Base-by-base conservation (phyloP, 2,113 vertebrate genomes). In the Gila orcuttii region DNA sequence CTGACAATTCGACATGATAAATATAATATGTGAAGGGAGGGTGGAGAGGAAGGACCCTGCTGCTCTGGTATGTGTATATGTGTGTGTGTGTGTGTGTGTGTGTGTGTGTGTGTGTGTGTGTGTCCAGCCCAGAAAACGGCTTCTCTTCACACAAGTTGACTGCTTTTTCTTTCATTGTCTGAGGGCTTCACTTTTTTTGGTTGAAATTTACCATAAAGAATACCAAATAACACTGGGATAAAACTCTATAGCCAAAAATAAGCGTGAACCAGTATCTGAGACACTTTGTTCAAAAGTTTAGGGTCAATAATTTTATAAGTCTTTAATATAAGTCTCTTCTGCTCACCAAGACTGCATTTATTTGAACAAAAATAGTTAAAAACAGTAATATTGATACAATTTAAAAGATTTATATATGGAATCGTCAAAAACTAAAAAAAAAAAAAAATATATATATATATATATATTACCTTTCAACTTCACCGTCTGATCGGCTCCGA, bases 391-490 rank as follows among this genome's bases (percentile, higher is more conserved):
- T 31, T 66, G 31, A 8, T 31, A 6, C 12, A 68, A 19, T 33
- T 21, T 10, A 4, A n/a, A n/a, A n/a, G n/a, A n/a, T n/a, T n/a
- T n/a, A n/a, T n/a, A n/a, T n/a, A n/a, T n/a, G n/a, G n/a, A n/a
- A n/a, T n/a, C n/a, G n/a, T n/a, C n/a, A n/a, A n/a, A n/a, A n/a
- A n/a, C n/a, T n/a, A n/a, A n/a, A n/a, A n/a, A n/a, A 33, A 66
- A 10, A 25, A 6, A 39, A 6, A 39, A 6, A 6, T 8, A 42
- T 42, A 9, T 42, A 42, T 42, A 42, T 42, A 52, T 52, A 52
- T 52, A 52, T 52, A 52, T 17, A 0, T 84, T 93, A 99, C 98
- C 98, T 97, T 96, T 98, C 85, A 99, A 79, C 82, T 92, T 96
- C 87, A 97, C 86, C 1, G 85, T 93, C 6, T 91, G 93, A 74